These are phyloP conservation scores for Sorex maritimensis DNA, from an alignment of 2,797 vertebrate genomes.

Conservation along the genomic window DNA sequence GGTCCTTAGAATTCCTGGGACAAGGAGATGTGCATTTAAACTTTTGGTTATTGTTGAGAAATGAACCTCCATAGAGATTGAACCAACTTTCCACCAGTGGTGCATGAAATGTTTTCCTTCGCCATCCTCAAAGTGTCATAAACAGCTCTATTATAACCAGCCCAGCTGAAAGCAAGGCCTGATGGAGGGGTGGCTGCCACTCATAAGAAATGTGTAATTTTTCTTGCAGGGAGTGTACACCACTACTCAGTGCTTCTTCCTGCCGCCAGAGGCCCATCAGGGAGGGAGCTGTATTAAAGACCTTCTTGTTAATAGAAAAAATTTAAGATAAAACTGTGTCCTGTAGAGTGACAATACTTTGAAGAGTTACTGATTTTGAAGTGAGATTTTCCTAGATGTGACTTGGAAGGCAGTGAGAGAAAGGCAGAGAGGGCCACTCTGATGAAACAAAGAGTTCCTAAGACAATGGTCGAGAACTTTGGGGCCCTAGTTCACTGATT, in stretches of 20 bases:
- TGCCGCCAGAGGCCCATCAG: not conserved
- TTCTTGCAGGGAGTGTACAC: not conserved
- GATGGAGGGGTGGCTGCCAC: not conserved
- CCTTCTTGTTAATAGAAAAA: not conserved
- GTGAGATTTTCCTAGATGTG: not conserved
- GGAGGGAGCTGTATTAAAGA: not conserved
- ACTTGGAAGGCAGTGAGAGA: not conserved
- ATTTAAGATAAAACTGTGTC: not conserved
- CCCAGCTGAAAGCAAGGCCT: not conserved
- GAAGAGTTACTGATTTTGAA: not conserved
- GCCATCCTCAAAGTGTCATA: not conserved
- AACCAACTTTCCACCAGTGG: not conserved
- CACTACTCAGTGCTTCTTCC: too few relatives aligned
- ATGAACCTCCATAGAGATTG: not conserved
- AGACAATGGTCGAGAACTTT: not conserved
- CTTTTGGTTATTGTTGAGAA: not conserved
- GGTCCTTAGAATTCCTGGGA: constrained; percentile 5
- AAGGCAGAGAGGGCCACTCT: not conserved
- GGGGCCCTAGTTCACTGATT: too few relatives aligned
- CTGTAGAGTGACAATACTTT: not conserved
- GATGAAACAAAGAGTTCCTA: not conserved
- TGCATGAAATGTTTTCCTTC: not conserved
- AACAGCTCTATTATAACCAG: not conserved
- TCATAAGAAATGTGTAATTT: not conserved
- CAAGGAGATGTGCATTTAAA: not conserved